A percentile compares a stretch with the other conserved stretches of the same genome.
Conservation (phyloP, 2,888 invertebrate species). For the Synanthedon vespiformis region DNA sequence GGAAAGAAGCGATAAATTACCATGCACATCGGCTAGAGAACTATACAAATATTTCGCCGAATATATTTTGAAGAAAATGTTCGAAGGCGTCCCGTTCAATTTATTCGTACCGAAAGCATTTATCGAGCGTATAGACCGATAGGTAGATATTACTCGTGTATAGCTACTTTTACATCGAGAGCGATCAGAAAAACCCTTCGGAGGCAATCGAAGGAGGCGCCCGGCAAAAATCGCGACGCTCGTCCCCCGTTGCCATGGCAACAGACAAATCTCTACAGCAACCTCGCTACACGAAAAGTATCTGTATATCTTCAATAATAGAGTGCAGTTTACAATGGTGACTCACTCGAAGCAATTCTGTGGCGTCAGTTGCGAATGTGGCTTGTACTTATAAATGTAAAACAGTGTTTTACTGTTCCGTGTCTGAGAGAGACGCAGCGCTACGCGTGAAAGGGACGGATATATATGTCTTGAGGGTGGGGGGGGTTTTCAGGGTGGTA, state of each 20-base stretch:
- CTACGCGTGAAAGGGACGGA: slow-evolving; percentile 13
- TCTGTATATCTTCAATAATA: slow-evolving; percentile 17
- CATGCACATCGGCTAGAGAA: too few species aligned
- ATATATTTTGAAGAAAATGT: too few species aligned
- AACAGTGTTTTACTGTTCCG: slow-evolving; percentile 47
- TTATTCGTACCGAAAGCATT: slow-evolving; percentile 7
- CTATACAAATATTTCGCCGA: too few species aligned
- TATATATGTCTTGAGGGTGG: slow-evolving; percentile 9
- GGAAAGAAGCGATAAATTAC: too few species aligned
- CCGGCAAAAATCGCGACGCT: slow-evolving; percentile 51
- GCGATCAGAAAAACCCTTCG: slow-evolving; percentile 46
- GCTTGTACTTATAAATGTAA: slow-evolving; percentile 70
- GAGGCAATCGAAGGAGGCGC: slow-evolving; percentile 19
- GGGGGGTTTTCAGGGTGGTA: slow-evolving; percentile 26
- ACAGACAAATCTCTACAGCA: slow-evolving; percentile 19
- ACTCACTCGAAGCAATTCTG: slow-evolving; percentile 8
- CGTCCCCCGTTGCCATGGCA: slow-evolving; percentile 39
- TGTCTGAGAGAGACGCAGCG: slow-evolving; percentile 27
- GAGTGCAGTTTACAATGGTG: slow-evolving; percentile 12
- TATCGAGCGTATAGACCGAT: slow-evolving; percentile 4
- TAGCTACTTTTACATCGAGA: slow-evolving; percentile 12
- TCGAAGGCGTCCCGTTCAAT: slow-evolving; percentile 1
- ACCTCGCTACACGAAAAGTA: slow-evolving; percentile 10
- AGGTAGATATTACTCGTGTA: slow-evolving; percentile 2
- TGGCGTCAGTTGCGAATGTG: slow-evolving; percentile 28